These are phyloP conservation scores for Columbina picui DNA, from an alignment of 2,113 vertebrate genomes.

Conservation along the genomic window DNA sequence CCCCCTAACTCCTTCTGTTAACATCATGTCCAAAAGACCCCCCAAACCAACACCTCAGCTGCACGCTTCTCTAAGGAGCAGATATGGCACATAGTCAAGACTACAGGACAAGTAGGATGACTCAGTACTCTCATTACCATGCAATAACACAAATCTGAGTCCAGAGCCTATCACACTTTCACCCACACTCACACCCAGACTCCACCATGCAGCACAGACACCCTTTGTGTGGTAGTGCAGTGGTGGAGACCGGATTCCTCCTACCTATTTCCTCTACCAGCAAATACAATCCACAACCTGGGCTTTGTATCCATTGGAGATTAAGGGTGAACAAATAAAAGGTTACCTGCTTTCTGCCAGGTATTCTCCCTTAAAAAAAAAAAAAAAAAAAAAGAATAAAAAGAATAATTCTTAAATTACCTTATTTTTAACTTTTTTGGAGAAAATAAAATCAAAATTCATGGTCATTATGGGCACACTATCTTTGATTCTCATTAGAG, in stretches of 20 bases:
- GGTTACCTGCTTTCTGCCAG: not conserved
- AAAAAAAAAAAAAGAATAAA: not conserved
- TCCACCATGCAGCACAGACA: not conserved
- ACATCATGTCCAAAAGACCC: not conserved
- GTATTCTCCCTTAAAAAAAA: not conserved
- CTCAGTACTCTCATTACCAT: not conserved
- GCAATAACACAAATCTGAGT: not conserved
- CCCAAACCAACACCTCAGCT: not conserved
- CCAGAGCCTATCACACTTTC: not conserved
- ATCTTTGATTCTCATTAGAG: not conserved
- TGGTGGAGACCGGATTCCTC: not conserved
- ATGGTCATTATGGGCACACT: not conserved
- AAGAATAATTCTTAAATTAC: not conserved
- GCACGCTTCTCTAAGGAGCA: not conserved
- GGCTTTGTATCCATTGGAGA: not conserved
- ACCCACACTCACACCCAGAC: not conserved
- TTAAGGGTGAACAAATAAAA: not conserved
- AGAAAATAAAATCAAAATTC: rapidly evolving
- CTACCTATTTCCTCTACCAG: not conserved
- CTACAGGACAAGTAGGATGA: not conserved
- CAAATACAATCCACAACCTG: not conserved
- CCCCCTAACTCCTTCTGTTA: not conserved
- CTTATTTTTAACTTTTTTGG: not conserved
- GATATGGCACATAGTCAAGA: not conserved
- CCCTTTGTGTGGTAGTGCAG: not conserved